phyloP scores from a whole-genome alignment of 2,888 invertebrate genomes.

The Buathra laborator region DNA sequence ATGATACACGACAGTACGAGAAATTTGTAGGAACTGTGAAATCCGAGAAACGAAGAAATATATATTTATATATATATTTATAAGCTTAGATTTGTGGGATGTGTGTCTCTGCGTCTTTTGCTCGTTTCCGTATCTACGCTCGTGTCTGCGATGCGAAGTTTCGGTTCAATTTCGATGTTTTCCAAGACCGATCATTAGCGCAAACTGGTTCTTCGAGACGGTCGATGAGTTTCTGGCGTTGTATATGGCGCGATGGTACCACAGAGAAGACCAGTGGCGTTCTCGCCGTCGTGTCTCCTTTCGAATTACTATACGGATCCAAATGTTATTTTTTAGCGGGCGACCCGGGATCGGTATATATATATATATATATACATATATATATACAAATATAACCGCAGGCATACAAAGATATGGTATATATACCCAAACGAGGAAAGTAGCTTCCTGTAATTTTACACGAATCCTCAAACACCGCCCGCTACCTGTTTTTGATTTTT shows the following conservation, averaged over 20 bases:
- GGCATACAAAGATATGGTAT: background rate
- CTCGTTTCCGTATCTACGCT: conserved; percentile 67
- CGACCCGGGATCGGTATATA: conserved; percentile 20
- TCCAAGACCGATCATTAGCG: conserved; percentile 72
- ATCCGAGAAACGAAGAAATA: conserved; percentile 52
- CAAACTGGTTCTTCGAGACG: conserved; percentile 70
- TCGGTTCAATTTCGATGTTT: conserved; percentile 73
- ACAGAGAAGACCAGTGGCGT: conserved; percentile 66
- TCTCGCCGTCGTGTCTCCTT: conserved; percentile 64
- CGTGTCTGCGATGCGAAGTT: conserved; percentile 60
- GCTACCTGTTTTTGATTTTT: conserved; percentile 57
- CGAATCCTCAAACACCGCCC: conserved; percentile 53
- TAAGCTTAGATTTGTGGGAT: conserved; percentile 2
- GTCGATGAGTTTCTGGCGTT: conserved; percentile 17
- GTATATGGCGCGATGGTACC: conserved; percentile 38
- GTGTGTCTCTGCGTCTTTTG: conserved; percentile 55
- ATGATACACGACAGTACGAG: background rate
- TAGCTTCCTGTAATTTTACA: conserved; percentile 72
- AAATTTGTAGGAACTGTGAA: conserved; percentile 57
- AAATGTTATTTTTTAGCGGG: conserved; percentile 44
- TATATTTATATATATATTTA: conserved; percentile 9
- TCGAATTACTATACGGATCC: conserved; percentile 64
- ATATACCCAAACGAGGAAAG: conserved; percentile 44
- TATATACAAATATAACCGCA: conserved; percentile 20
- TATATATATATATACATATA: conserved; percentile 17